Evolutionary conservation across 2,888 invertebrate genomes (phyloP), one percentile per base, ranked within the genome.

Genomic region (Caenorhabditis becei): DNA sequence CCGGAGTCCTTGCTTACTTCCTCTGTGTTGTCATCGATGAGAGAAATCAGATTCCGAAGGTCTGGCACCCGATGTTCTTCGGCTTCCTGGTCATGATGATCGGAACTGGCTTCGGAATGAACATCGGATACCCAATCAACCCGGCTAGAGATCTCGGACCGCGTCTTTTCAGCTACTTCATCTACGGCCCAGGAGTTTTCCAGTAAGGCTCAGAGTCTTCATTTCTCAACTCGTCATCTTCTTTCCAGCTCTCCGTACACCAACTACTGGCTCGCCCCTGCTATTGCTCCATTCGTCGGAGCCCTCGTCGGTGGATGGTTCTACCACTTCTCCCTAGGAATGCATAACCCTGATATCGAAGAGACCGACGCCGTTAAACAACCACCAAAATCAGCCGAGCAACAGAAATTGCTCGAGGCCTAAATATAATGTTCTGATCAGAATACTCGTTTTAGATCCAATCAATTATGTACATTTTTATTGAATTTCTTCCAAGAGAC

Each of bases 61-160:
- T 82, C 26, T 81, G 78, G 80, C 85, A 85, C 56, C 83, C 85
- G n/a, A 63, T 83, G 67, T 78, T 85, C 63, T 87, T 89, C 77
- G 89, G 88, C n/a, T 78, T 86, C 49, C 77, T 84, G 24, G 74
- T 89, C 26, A 85, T 88, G 67, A 85, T 89, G 83, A 87, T 89
- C 62, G 89, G 89, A 54, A 83, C 83, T 18, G 86, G 84, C 2
- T 89, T 89, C 67, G 89, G 89, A 56, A 87, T 86, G 81, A 87
- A 88, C 63, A 63, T 87, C 26, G 88, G 88, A 24, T 88, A 86
- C 56, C 87, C 87, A 26, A 86, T 86, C 71, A 86, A 86, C 62
- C 83, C 83, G 20, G 85, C 85, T 7, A 82, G 90, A 62, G 90
- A 90, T 71, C 77, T 90, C 59, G 90, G 89, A 35, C 89, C 89